phyloP scores from a whole-genome alignment of 2,113 vertebrate species.

The Reinhardtius hippoglossoides region DNA sequence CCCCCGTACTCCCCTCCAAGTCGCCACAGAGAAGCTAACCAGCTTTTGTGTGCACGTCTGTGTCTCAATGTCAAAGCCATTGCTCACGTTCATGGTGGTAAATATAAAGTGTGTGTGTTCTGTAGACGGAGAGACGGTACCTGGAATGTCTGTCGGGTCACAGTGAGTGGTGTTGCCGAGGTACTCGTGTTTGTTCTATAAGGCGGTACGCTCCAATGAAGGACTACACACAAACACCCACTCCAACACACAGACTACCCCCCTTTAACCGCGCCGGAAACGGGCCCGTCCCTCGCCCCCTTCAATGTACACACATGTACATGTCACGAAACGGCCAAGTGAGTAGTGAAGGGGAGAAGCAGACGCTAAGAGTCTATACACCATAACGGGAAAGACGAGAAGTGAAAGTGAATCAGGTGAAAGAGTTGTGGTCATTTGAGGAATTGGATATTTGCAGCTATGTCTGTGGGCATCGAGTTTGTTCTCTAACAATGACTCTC shows the following conservation, averaged over 20 bases:
- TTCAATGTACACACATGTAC: constrained; percentile 57
- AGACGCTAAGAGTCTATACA: constrained; percentile 40
- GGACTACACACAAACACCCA: constrained; percentile 54
- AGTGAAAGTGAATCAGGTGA: constrained; percentile 31
- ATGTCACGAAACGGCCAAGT: constrained; percentile 52
- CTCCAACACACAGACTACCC: constrained; percentile 22
- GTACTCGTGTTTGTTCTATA: constrained; percentile 72
- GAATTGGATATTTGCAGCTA: neutral
- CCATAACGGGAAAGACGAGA: constrained; percentile 22
- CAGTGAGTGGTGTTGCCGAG: constrained; percentile 80
- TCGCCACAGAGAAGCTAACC: neutral
- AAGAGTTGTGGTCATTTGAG: constrained; percentile 14
- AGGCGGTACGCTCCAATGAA: constrained; percentile 79
- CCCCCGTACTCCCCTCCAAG: neutral
- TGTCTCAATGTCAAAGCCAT: constrained; percentile 71
- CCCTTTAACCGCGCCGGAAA: constrained; percentile 58
- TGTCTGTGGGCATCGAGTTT: neutral
- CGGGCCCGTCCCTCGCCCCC: constrained; percentile 54
- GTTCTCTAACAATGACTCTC: neutral
- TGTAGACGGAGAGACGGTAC: constrained; percentile 73
- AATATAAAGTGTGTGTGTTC: constrained; percentile 43
- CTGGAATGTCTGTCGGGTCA: constrained; percentile 77
- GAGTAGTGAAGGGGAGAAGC: constrained; percentile 18
- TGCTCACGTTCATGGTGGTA: constrained; percentile 42
- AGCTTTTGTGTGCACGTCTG: constrained; percentile 33